These are phyloP conservation scores for Tragelaphus strepsiceros DNA, from an alignment of 2,113 vertebrate species.

Conservation along the genomic window DNA sequence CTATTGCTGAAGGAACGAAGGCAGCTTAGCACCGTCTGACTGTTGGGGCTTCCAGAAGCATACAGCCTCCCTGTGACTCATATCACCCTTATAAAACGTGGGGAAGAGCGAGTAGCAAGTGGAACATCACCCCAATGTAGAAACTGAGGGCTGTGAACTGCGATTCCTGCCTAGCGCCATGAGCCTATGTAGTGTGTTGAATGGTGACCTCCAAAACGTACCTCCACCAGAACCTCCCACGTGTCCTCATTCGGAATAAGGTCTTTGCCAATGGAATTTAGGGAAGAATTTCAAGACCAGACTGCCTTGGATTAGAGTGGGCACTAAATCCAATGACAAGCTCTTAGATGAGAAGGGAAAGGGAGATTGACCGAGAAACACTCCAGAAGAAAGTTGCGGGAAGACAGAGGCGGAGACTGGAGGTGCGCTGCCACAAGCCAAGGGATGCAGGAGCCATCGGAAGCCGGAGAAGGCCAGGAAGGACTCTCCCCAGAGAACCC, in stretches of 20 bases:
- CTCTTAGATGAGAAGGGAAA: background rate
- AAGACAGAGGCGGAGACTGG: background rate
- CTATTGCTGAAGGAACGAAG: background rate
- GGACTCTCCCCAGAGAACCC: background rate
- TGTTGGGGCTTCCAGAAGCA: background rate
- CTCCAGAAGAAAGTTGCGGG: accelerated
- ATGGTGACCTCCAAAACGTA: background rate
- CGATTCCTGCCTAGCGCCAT: background rate
- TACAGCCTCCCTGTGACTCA: background rate
- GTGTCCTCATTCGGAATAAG: background rate
- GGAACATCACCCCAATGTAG: background rate
- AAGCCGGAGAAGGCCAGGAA: background rate
- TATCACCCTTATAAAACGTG: background rate
- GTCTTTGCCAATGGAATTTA: background rate
- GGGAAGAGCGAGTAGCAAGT: background rate
- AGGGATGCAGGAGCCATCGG: background rate
- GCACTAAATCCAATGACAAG: background rate
- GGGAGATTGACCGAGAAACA: background rate
- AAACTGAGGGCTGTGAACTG: background rate
- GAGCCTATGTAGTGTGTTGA: background rate
- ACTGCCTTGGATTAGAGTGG: background rate
- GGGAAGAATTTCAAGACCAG: background rate
- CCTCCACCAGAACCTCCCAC: background rate
- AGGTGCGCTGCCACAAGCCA: background rate
- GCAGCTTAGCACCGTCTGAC: background rate